Evolutionary conservation across 2,797 vertebrate species (phyloP).

Genomic region (Urosaurus nigricauda): DNA sequence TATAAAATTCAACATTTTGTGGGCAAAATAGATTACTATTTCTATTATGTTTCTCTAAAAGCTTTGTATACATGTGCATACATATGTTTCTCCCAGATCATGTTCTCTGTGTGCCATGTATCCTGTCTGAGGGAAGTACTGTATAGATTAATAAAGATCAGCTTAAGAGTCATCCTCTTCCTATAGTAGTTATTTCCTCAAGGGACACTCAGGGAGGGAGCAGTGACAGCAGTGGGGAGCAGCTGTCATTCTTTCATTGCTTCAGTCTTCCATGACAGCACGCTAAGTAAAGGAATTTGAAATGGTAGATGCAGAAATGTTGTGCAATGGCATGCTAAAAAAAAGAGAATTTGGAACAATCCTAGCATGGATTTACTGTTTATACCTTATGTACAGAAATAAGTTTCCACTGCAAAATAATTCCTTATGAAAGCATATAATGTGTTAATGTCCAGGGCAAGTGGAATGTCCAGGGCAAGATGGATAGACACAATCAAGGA

Average conservation of each 20-base stretch:
- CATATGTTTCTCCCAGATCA: not conserved
- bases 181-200: conserved; percentile 9
- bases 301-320: conserved; percentile 6
- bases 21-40: not conserved
- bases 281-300: conserved; percentile 26
- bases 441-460: not conserved
- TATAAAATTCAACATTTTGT: not conserved
- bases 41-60: not conserved
- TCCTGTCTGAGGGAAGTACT: not conserved
- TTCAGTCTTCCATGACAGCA: conserved; percentile 4
- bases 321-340: not conserved
- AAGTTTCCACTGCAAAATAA: not conserved
- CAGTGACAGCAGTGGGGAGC: conserved; percentile 3
- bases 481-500: too few species aligned
- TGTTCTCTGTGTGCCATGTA: not conserved
- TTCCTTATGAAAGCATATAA: not conserved
- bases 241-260: conserved; percentile 19
- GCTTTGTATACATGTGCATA: not conserved
- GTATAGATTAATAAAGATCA: not conserved
- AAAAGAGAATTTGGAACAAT: not conserved
- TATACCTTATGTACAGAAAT: not conserved
- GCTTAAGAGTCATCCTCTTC: not conserved
- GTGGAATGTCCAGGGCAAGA: not conserved
- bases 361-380: not conserved
- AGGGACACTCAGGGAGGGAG: not conserved